Evolutionary conservation across 1,140 invertebrate species (phyloP).

Genomic region (Trialeurodes vaporariorum): DNA sequence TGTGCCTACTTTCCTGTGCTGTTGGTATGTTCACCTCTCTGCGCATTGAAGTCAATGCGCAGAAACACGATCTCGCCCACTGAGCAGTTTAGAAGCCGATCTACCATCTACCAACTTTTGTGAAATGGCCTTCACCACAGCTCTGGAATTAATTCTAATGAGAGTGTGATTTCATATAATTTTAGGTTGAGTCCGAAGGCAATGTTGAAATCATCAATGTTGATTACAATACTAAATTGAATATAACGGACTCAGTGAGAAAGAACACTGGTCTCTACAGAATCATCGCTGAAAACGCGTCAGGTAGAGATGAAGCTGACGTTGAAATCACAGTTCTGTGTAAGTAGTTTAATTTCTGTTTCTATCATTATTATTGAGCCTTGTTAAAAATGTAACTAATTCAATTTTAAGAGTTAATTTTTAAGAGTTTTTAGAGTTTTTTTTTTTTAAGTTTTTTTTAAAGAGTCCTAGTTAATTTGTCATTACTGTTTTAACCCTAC

Average conservation of each 20-base stretch:
- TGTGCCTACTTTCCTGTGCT: no score
- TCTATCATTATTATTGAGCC: neutral
- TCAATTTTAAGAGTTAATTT: neutral
- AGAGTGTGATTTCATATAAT: no score
- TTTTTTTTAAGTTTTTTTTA: constrained; percentile 8
- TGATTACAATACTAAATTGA: constrained; percentile 88
- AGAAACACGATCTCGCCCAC: no score
- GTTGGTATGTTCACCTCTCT: no score
- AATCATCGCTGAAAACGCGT: constrained; percentile 81
- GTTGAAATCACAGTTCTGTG: constrained; percentile 85
- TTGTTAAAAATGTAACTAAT: neutral
- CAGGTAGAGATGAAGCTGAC: constrained; percentile 85
- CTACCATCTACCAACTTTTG: no score
- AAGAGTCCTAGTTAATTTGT: constrained; percentile 14
- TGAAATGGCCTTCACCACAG: no score
- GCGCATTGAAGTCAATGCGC: no score
- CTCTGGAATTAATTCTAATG: no score
- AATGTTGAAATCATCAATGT: constrained; percentile 78
- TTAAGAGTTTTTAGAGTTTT: constrained; percentile 8
- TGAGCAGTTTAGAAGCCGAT: no score
- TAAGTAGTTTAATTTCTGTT: no score
- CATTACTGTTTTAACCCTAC: no score
- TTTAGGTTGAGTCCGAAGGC: constrained; percentile 42
- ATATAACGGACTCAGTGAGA: constrained; percentile 66
- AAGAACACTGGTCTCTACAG: constrained; percentile 83